Base-by-base conservation (phyloP, 2,888 invertebrate genomes). In the Idaea dimidiata region DNA sequence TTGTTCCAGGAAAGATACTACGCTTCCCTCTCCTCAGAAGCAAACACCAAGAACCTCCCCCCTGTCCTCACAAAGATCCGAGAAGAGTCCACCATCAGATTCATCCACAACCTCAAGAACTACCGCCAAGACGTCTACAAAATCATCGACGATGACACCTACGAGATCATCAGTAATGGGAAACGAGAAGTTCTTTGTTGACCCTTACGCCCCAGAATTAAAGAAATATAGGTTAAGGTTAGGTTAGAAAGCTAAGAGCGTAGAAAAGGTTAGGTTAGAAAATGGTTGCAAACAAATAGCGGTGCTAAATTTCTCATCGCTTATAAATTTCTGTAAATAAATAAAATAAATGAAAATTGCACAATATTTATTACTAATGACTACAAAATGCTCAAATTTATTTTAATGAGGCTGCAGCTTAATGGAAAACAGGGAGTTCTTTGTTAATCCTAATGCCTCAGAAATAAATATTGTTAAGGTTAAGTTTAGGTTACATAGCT, bases 51-150 rank as follows among this genome's bases (percentile, higher is more conserved):
- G 18, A 93, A 93, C 1, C 86, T 97, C 2, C 95, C 95, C 0
- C 93, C 94, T 0, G 96, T 96, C 2, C 90, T 96, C 57, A 94
- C 95, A 8, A 95, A 95, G 75, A 92, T 97, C 32, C 93, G 96
- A 59, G 95, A 95, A 65, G 93, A 94, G 71, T 95, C 95, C 73
- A 94, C 94, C 5, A 86, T 82, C 54, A 79, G 94, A 6, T 94
- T 94, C 80, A 89, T 95, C 14, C 94, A 95, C 77, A 94, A 96
- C 82, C 83, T 96, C 57, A 91, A 94, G 58, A 89, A 94, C 77
- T 96, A 95, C 82, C 86, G 96, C 16, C 93, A 95, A 67, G 95
- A 95, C 73, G 84, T 93, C 56, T 96, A 95, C 79, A 94, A 93
- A 71, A 94, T 96, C 71, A 86, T 96, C n/a, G 95, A 96, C 72